Conservation (phyloP, 2,888 invertebrate species). For the Nematopogon swammerdamellus region DNA sequence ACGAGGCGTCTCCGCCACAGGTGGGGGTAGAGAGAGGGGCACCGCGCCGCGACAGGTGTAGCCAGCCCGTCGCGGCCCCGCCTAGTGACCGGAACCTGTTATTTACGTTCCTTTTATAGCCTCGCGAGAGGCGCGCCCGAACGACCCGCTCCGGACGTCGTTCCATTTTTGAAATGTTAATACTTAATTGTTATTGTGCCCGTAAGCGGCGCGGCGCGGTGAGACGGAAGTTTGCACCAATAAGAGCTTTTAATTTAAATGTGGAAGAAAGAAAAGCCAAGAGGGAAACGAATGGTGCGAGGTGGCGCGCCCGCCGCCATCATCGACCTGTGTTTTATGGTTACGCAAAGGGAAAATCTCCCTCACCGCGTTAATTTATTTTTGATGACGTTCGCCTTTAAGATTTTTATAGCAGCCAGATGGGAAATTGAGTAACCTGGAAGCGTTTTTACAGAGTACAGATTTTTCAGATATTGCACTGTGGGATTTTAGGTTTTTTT, state of each 20-base stretch:
- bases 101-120: conserved; percentile 2
- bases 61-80: conserved; percentile 1
- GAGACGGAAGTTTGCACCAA: neutral
- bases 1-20: neutral
- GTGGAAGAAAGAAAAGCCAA: neutral
- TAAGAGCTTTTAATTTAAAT: neutral
- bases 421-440: too few species aligned
- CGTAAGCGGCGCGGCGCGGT: too few species aligned
- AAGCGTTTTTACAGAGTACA: too few species aligned
- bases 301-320: neutral
- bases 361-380: neutral
- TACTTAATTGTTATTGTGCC: neutral
- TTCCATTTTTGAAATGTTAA: neutral
- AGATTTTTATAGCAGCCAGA: too few species aligned
- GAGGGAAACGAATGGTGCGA: neutral
- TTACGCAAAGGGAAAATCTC: neutral
- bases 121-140: neutral
- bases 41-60: conserved; percentile 6
- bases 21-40: conserved; percentile 3
- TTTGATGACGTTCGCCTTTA: neutral
- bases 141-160: neutral
- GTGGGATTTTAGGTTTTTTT: too few species aligned
- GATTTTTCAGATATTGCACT: too few species aligned
- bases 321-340: neutral
- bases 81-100: conserved; percentile 6